A percentile compares a stretch with the other conserved stretches of the same genome.
These are phyloP conservation scores for Melangyna quadrimaculata DNA, from an alignment of 2,888 invertebrate genomes.

Conservation along the genomic window DNA sequence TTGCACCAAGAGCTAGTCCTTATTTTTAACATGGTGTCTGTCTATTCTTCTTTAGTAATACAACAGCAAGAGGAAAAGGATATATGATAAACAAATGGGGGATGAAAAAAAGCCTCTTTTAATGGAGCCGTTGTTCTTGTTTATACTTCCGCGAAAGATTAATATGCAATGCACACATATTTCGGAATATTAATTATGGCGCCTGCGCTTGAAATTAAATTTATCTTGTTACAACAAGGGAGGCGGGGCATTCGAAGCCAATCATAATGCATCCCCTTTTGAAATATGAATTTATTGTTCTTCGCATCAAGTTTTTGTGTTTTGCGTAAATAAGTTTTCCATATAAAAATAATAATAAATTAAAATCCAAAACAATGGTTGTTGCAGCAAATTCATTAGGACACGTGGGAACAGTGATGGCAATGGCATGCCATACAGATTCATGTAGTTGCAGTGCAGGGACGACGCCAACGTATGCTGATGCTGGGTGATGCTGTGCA, in stretches of 20 bases:
- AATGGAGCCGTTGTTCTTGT: conserved; percentile 40
- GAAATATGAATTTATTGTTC: conserved; percentile 69
- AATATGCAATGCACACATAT: conserved; percentile 56
- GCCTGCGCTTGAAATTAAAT: conserved; percentile 81
- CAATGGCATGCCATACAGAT: conserved; percentile 39
- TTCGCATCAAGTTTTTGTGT: conserved; percentile 67
- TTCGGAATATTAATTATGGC: conserved; percentile 72
- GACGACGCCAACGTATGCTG: neutral
- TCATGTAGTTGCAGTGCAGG: neutral
- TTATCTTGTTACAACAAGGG: conserved; percentile 78
- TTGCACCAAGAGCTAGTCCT: conserved; percentile 53
- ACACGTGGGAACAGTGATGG: conserved; percentile 70
- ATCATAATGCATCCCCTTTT: conserved; percentile 73
- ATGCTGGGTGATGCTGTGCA: neutral
- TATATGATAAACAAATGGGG: conserved; percentile 63
- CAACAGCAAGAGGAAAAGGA: conserved; percentile 17
- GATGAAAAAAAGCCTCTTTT: conserved; percentile 40
- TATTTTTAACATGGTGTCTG: conserved; percentile 27
- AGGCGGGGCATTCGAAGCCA: conserved; percentile 74
- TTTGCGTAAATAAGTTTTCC: conserved; percentile 65
- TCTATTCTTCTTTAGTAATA: conserved; percentile 36
- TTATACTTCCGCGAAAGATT: conserved; percentile 63
- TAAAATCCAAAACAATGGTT: conserved; percentile 63
- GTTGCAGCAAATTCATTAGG: conserved; percentile 72
- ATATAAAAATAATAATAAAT: conserved; percentile 67